A percentile compares a stretch with the other conserved stretches of the same genome.
phyloP scores from a whole-genome alignment of 2,113 vertebrate genomes.

The Rattus rattus region DNA sequence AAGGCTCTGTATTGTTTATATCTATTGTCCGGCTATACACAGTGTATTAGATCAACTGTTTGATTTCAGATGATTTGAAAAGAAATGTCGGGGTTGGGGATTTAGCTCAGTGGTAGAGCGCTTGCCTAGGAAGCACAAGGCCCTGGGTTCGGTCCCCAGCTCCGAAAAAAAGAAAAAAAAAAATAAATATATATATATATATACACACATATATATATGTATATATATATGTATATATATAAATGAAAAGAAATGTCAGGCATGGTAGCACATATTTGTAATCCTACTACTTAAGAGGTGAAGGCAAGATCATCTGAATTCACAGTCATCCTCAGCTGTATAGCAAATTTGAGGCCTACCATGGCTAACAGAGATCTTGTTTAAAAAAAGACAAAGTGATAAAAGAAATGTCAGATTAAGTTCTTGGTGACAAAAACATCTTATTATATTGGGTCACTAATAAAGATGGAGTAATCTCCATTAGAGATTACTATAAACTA shows the following conservation, averaged over 20 bases:
- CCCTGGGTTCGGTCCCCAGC: no score
- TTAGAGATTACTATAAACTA: conserved; percentile 17
- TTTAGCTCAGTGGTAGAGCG: no score
- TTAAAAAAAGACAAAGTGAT: background rate
- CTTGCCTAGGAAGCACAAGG: no score
- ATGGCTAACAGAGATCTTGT: background rate
- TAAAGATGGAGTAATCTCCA: background rate
- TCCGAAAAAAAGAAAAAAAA: no score
- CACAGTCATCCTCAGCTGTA: background rate
- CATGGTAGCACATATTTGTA: background rate
- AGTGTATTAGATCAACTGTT: conserved; percentile 5
- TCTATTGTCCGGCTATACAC: background rate
- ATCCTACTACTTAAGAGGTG: background rate
- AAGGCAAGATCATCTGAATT: background rate
- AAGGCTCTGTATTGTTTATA: background rate
- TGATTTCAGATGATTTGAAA: background rate
- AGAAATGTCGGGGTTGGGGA: no score
- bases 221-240: no score
- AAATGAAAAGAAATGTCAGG: background rate
- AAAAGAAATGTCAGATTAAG: background rate
- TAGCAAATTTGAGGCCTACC: background rate
- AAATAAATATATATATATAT: no score
- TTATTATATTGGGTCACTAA: conserved; percentile 44
- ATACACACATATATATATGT: no score
- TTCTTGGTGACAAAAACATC: background rate